phyloP scores from a whole-genome alignment of 2,888 invertebrate species.

The Campoplex nolae region DNA sequence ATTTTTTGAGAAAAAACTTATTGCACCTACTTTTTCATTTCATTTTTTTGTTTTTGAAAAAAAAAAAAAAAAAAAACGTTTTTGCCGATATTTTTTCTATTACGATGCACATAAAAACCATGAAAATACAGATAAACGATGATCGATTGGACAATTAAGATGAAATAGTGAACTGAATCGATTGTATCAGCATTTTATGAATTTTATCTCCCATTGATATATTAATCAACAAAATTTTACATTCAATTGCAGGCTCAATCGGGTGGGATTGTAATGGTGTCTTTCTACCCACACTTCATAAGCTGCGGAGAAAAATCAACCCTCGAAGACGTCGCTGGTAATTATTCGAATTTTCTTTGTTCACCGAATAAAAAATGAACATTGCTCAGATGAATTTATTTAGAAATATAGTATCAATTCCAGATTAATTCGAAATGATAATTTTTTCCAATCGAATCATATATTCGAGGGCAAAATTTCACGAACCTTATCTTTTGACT shows the following conservation, averaged over 20 bases:
- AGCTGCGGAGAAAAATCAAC: conserved; percentile 87
- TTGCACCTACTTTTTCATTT: not conserved
- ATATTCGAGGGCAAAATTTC: not conserved
- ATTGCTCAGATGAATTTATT: not conserved
- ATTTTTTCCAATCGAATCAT: not conserved
- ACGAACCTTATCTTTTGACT: not conserved
- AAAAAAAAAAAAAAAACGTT: too few relatives aligned
- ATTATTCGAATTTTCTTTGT: conserved; percentile 72
- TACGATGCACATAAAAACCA: not conserved
- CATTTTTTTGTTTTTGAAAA: too few relatives aligned
- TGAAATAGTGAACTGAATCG: too few relatives aligned
- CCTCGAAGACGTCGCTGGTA: conserved; percentile 87
- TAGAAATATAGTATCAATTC: not conserved
- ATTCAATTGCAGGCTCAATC: conserved; percentile 86
- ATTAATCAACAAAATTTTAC: not conserved
- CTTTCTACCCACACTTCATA: conserved; percentile 88
- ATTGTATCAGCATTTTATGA: not conserved
- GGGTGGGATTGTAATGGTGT: conserved; percentile 89
- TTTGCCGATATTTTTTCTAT: not conserved
- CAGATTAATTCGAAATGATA: not conserved
- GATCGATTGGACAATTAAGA: too few relatives aligned
- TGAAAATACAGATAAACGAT: not conserved
- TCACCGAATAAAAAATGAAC: too few relatives aligned
- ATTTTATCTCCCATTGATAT: not conserved
- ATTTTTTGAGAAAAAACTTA: not conserved